Evolutionary conservation across 2,797 vertebrate genomes (phyloP), one percentile per base, ranked within the genome.

Genomic region (Liparis tanakae): DNA sequence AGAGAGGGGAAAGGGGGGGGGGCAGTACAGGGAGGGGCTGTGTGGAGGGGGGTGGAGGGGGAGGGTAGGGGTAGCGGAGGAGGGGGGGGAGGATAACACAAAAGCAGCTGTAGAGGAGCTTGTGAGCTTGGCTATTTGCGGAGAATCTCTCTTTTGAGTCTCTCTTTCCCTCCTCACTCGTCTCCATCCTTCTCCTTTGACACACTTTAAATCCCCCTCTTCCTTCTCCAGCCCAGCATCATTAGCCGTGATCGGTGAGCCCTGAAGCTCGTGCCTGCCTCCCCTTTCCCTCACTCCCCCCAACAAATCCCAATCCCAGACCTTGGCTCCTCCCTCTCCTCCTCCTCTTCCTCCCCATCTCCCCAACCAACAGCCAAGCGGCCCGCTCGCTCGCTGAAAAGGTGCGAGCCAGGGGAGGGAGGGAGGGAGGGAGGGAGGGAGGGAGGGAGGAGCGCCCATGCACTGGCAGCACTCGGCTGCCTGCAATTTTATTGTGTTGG

Each of bases 401-500:
- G 80, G 75, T 79, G 79, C 66, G 72, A 82, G 77, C 81, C 62
- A 76, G 66, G 67, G 85, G 82, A 77, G 82, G 85, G 72, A 30
- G 25, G 25, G 25, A 30, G 67, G 85, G 82, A 77, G 82, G 85
- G 72, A 30, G 25, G 25, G 25, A 30, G 25, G 25, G 25, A 30
- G 25, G 25, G 25, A 30, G 67, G 85, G 82, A 77, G 82, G 85
- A 70, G 80, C 22, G 17, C 20, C 68, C 39, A 8, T 67, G 74
- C 67, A 69, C 74, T 54, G 60, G 59, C 25, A 30, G 25, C 25
- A 30, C 80, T 82, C 43, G 41, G 81, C 76, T 72, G 77, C 68
- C 75, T 86, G 74, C 81, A 86, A 90, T 89, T 91, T 91, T 91
- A 87, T 88, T 88, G 83, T 92, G 89, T 86, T 81, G 18, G 63